These are phyloP conservation scores for Plectus sambesii DNA, from an alignment of 1,140 invertebrate genomes.

Conservation along the genomic window DNA sequence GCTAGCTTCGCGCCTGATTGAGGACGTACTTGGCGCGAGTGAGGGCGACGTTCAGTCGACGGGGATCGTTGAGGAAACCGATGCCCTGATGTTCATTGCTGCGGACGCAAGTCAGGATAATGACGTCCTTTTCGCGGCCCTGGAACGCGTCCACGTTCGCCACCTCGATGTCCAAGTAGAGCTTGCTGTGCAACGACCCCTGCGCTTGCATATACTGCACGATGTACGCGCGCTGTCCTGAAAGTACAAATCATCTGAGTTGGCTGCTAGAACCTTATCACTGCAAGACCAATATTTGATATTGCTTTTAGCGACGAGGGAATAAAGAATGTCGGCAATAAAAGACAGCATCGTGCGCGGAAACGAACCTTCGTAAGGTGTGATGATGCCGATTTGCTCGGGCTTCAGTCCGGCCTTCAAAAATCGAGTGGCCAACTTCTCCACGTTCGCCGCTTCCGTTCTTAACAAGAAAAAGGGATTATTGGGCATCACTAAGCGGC, in stretches of 20 bases:
- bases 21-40: conserved; percentile 87
- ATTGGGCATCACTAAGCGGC: not conserved
- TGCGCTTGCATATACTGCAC: conserved; percentile 99
- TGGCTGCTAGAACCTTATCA: conserved; percentile 9
- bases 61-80: conserved; percentile 88
- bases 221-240: conserved; percentile 81
- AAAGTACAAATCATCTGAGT: not conserved
- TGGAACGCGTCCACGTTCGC: conserved; percentile 95
- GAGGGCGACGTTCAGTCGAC: conserved; percentile 90
- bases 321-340: no score
- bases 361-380: conserved; percentile 87
- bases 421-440: conserved; percentile 87
- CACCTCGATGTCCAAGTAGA: conserved; percentile 98
- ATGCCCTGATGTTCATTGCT: conserved; percentile 85
- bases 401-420: conserved; percentile 86
- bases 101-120: conserved; percentile 76
- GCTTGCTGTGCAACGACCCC: conserved; percentile 82
- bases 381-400: conserved; percentile 98
- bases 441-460: conserved; percentile 94
- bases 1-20: no score
- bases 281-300: no score
- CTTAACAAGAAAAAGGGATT: no score
- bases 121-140: conserved; percentile 90
- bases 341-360: no score
- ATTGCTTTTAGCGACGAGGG: no score